Conservation (phyloP, 2,113 vertebrate species). For the Ophiodon elongatus region DNA sequence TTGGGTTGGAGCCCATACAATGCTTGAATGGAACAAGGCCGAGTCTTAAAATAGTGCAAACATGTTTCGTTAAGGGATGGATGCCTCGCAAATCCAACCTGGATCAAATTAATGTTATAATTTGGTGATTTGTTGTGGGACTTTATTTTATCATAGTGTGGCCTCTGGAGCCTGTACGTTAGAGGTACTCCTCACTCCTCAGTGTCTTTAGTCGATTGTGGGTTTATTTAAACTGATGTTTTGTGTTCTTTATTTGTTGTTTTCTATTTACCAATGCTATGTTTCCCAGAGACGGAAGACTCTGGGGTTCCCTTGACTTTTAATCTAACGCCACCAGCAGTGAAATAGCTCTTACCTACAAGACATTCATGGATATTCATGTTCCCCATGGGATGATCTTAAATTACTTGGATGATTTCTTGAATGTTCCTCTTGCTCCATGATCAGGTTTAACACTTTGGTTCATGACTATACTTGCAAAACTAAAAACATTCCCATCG, state of each 20-base stretch:
- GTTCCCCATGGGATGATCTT: neutral
- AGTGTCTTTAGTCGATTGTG: neutral
- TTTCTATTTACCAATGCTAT: neutral
- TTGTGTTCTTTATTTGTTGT: neutral
- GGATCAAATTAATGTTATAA: slow-evolving; percentile 18
- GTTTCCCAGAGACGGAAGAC: neutral
- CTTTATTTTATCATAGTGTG: slow-evolving; percentile 5
- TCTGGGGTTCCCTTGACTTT: neutral
- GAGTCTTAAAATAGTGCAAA: slow-evolving; percentile 74
- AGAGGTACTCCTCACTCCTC: neutral
- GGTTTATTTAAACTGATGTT: neutral
- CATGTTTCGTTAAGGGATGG: slow-evolving; percentile 46
- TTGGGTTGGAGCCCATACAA: slow-evolving; percentile 64
- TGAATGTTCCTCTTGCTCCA: neutral
- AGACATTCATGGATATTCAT: neutral
- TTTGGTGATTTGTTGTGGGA: neutral
- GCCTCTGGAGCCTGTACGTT: neutral
- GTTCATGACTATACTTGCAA: neutral
- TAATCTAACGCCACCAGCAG: neutral
- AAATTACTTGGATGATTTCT: neutral
- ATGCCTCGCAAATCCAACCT: slow-evolving; percentile 31
- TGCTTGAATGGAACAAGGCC: slow-evolving; percentile 46
- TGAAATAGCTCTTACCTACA: neutral
- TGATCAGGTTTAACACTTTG: neutral
- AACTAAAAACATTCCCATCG: neutral